Percentiles rank a stretch among this genome's conserved stretches.
These are phyloP conservation scores for Coenonympha arcania DNA, from an alignment of 2,888 invertebrate species.

Conservation along the genomic window DNA sequence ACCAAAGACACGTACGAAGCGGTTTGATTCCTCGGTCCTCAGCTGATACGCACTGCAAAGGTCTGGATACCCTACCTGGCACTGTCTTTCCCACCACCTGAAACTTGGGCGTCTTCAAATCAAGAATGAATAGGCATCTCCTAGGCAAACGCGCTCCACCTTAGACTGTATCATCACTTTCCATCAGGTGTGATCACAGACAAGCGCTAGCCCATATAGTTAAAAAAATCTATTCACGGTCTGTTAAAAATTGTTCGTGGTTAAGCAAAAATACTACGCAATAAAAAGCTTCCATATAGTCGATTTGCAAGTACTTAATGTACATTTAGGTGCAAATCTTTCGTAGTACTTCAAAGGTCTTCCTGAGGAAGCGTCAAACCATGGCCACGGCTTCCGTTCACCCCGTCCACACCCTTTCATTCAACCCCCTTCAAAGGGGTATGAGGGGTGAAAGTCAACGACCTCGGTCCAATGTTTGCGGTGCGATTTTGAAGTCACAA, in stretches of 20 bases:
- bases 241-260: neutral
- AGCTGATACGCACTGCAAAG: too few species aligned
- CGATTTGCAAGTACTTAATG: slow-evolving; percentile 3
- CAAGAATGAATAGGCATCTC: too few species aligned
- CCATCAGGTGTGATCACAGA: too few species aligned
- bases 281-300: neutral
- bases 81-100: too few species aligned
- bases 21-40: too few species aligned
- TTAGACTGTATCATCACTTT: too few species aligned
- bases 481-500: slow-evolving; percentile 66
- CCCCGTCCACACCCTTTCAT: slow-evolving; percentile 33
- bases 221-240: too few species aligned
- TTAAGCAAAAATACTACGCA: neutral
- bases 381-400: slow-evolving; percentile 60
- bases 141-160: too few species aligned
- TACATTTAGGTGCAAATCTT: slow-evolving; percentile 37
- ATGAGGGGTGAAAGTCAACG: slow-evolving; percentile 52
- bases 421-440: slow-evolving; percentile 36
- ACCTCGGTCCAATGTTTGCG: slow-evolving; percentile 61
- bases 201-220: too few species aligned
- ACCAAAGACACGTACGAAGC: too few species aligned
- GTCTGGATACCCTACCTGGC: too few species aligned
- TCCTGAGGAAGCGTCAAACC: slow-evolving; percentile 73
- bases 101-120: too few species aligned
- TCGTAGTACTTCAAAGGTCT: slow-evolving; percentile 63